Percentiles rank a stretch among this genome's conserved stretches.
These are phyloP conservation scores for Rousettus leschenaultii DNA, from an alignment of 2,113 vertebrate genomes.

Conservation along the genomic window DNA sequence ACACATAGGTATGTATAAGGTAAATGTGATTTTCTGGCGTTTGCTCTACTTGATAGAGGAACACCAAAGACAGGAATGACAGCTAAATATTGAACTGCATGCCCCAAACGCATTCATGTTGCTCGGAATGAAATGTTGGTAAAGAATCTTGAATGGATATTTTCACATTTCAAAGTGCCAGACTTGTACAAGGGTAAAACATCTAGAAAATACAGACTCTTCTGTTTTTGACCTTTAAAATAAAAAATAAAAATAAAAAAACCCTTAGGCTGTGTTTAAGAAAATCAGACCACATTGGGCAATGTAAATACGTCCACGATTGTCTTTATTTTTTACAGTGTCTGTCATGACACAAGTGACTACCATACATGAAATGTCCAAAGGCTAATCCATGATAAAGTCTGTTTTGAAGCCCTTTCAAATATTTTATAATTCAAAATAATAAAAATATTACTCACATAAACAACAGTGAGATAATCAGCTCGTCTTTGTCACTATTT, in stretches of 20 bases:
- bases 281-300: conserved; percentile 29
- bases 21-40: not conserved
- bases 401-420: conserved; percentile 26
- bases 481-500: conserved; percentile 34
- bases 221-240: conserved; percentile 11
- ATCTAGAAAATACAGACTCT: not conserved
- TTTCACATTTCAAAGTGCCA: not conserved
- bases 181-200: not conserved
- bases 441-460: conserved; percentile 41
- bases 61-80: not conserved
- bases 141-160: not conserved
- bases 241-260: conserved; percentile 16
- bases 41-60: not conserved
- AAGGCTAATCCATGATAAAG: conserved; percentile 19
- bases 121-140: not conserved
- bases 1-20: not conserved
- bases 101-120: not conserved
- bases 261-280: not conserved
- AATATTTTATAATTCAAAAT: conserved; percentile 61
- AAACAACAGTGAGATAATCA: conserved; percentile 47
- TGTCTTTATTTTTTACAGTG: not conserved
- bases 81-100: not conserved
- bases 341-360: conserved; percentile 26
- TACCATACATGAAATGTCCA: conserved; percentile 17
- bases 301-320: not conserved